phyloP scores from a whole-genome alignment of 2,797 vertebrate genomes.

The Columba guinea region DNA sequence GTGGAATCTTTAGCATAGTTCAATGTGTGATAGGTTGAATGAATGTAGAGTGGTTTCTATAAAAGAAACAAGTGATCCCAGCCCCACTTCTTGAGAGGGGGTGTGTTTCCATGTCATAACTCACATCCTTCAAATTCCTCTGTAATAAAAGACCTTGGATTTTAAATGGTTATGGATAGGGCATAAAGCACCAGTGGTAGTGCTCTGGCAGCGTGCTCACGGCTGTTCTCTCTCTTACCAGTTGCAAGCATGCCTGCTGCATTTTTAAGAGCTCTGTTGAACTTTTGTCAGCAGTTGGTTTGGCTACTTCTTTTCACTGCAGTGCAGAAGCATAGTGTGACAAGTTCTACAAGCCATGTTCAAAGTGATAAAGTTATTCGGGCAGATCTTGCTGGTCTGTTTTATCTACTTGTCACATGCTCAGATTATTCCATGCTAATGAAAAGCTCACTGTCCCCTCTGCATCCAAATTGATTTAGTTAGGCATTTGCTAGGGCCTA shows the following conservation, averaged over 20 bases:
- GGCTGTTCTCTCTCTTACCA: background rate
- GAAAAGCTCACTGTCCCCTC: background rate
- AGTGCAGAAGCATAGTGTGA: background rate
- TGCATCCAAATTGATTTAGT: background rate
- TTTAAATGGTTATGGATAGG: slow-evolving; percentile 49
- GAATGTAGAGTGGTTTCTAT: slow-evolving; percentile 20
- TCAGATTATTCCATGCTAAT: background rate
- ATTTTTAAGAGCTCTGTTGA: slow-evolving; percentile 46
- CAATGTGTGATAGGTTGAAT: background rate
- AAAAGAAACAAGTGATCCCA: slow-evolving; percentile 39
- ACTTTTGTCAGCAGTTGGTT: slow-evolving; percentile 48
- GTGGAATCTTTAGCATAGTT: background rate
- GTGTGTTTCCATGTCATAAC: slow-evolving; percentile 56
- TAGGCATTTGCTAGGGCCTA: background rate
- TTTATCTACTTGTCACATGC: slow-evolving; percentile 13
- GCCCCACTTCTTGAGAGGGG: slow-evolving; percentile 14
- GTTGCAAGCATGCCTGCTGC: slow-evolving; percentile 46
- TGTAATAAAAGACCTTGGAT: slow-evolving; percentile 49
- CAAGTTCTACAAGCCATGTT: background rate
- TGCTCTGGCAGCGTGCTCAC: background rate
- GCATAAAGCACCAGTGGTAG: background rate
- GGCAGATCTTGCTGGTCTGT: slow-evolving; percentile 2
- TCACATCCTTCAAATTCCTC: slow-evolving; percentile 61
- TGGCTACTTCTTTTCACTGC: background rate
- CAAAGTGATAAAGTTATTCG: background rate